A percentile compares a stretch with the other conserved stretches of the same genome.
Evolutionary conservation across 2,888 invertebrate genomes (phyloP).

Genomic region (Ecliptopera silaceata): DNA sequence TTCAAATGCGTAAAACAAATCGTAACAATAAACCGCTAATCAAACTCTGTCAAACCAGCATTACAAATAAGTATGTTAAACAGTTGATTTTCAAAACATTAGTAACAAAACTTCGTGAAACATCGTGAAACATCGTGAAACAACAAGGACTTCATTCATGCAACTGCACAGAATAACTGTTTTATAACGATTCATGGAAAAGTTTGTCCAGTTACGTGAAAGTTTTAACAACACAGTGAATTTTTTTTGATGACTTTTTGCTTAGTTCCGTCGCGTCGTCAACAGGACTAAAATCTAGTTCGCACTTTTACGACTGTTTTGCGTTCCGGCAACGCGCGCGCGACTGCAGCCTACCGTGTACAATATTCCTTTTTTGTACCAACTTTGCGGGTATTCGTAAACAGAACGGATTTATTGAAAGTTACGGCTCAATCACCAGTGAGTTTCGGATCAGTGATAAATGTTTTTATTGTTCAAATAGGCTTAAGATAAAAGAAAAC

Average conservation of each 20-base stretch:
- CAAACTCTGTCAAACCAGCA: too few species aligned
- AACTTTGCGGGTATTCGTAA: conserved; percentile 15
- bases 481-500: too few species aligned
- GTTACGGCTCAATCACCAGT: not conserved
- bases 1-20: too few species aligned
- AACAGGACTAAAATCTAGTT: conserved; percentile 46
- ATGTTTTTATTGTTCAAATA: too few species aligned
- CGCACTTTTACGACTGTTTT: conserved; percentile 46
- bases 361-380: conserved; percentile 19
- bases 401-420: conserved; percentile 16
- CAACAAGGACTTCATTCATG: conserved; percentile 22
- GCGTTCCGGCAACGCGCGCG: conserved; percentile 24
- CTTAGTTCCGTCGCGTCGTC: conserved; percentile 44
- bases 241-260: conserved; percentile 56
- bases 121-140: too few species aligned
- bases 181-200: conserved; percentile 51
- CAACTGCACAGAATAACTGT: conserved; percentile 37
- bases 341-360: conserved; percentile 12
- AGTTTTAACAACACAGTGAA: conserved; percentile 62
- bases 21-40: too few species aligned
- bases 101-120: conserved; percentile 10
- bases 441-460: not conserved
- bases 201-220: conserved; percentile 62
- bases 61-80: too few species aligned
- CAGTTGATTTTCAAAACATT: not conserved